Conservation (phyloP, 2,113 vertebrate species). For the Syngnathus floridae region DNA sequence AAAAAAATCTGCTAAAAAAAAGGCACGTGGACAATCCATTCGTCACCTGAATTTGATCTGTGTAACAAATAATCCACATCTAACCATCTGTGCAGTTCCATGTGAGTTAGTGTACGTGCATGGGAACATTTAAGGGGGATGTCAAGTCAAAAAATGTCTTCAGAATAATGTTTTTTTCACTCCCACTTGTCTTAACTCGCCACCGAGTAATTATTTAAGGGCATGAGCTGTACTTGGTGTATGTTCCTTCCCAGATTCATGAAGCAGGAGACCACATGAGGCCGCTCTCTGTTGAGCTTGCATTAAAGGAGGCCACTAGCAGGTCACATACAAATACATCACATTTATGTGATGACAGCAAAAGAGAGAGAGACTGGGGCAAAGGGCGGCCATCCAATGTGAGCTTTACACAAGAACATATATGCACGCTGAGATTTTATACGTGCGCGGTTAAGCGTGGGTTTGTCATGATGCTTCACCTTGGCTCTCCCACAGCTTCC, state of each 20-base stretch:
- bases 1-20: too few relatives aligned
- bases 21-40: too few relatives aligned
- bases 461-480: conserved; percentile 72
- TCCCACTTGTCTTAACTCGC: too few relatives aligned
- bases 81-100: too few relatives aligned
- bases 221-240: background rate
- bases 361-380: conserved; percentile 2
- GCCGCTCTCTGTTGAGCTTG: conserved; percentile 25
- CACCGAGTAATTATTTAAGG: background rate
- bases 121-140: too few relatives aligned
- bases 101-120: too few relatives aligned
- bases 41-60: too few relatives aligned
- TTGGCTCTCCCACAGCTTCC: conserved; percentile 67
- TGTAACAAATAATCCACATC: too few relatives aligned
- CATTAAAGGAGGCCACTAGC: conserved; percentile 15
- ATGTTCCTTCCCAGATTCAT: conserved; percentile 39
- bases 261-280: conserved; percentile 47
- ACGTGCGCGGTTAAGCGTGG: conserved; percentile 54
- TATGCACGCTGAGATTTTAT: conserved; percentile 19
- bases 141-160: too few relatives aligned
- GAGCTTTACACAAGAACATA: conserved; percentile 9
- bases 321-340: conserved; percentile 17
- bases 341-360: conserved; percentile 22
- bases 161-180: too few relatives aligned
- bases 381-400: conserved; percentile 21